Conservation (phyloP, 1,140 invertebrate species). For the Agraylea sexmaculata region DNA sequence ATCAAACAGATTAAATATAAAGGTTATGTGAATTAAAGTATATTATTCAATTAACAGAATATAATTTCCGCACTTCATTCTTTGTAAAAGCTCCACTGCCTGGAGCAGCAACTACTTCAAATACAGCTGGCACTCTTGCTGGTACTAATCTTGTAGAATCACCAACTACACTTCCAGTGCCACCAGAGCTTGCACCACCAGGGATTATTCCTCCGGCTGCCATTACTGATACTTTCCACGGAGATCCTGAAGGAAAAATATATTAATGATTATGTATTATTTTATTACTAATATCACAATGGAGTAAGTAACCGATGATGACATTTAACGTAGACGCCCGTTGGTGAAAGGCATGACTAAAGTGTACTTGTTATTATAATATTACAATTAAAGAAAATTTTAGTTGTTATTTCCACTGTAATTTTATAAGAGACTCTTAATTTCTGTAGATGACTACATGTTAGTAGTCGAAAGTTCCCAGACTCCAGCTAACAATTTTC, state of each 20-base stretch:
- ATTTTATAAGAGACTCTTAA: no score
- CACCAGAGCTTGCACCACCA: slow-evolving; percentile 43
- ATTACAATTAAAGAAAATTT: no score
- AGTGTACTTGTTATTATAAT: no score
- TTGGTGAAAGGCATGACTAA: no score
- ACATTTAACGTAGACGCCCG: no score
- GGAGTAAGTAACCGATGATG: no score
- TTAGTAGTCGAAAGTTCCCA: no score
- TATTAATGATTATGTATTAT: no score
- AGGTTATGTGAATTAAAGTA: background rate
- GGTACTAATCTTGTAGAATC: slow-evolving; percentile 80
- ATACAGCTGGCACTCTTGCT: slow-evolving; percentile 70
- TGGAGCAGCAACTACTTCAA: slow-evolving; percentile 65
- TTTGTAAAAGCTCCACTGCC: slow-evolving; percentile 39
- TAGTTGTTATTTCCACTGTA: no score
- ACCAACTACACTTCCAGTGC: slow-evolving; percentile 57
- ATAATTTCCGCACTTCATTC: slow-evolving; percentile 38
- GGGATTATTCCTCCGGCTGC: slow-evolving; percentile 31
- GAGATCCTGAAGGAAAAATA: slow-evolving; percentile 81
- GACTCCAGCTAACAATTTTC: no score
- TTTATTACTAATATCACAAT: no score
- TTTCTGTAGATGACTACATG: no score
- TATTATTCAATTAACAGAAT: background rate
- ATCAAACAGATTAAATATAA: slow-evolving; percentile 1
- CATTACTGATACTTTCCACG: slow-evolving; percentile 82